Base-by-base conservation (phyloP, 1,140 invertebrate genomes). In the Bathynomus jamesi region DNA sequence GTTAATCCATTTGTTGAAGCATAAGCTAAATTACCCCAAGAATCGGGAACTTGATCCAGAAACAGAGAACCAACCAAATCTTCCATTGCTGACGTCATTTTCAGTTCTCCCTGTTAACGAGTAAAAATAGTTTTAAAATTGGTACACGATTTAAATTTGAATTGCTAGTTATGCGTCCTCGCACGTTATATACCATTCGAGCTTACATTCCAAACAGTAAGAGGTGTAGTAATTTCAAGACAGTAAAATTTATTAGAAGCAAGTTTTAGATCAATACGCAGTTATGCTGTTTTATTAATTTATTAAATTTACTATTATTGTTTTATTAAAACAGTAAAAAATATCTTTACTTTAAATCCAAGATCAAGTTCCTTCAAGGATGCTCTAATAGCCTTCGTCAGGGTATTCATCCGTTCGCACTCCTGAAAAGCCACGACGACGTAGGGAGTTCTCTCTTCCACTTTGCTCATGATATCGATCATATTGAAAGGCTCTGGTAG, bases 381-480 rank as follows among this genome's bases (percentile, higher is more conserved):
- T 65, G 92, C 82, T 79, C 93, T 92, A 79, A 98, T 93, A 84
- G 96, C 93, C 7, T 87, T 87, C 0, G 92, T 95, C 25, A 98
- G 83, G 74, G 89, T 87, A 82, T 98, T 98, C 94, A 98, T 97
- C 46, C 95, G 84, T 82, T 98, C 95, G 81, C 95, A 97, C 84
- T 98, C 96, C 82, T 98, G 95, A 80, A 98, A 94, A 0, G 94
- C 94, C 0, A 98, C 96, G 62, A 97, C 95, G 0, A 96, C 92
- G 80, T 96, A 98, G 0, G 95, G 95, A 2, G 94, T 96, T 32
- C 94, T 85, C 78, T 98, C 95, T 81, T 98, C 95, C 13, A 94
- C 93, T 82, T 96, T 96, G 4, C 89, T 90, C 88, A 93, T 94
- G 76, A 98, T 92, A 81, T 98, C 96, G 0, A 83, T 79, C 92